Percentiles rank a stretch among this genome's conserved stretches.
Conservation (phyloP, 1,140 invertebrate species). For the Bradysia coprophila region DNA sequence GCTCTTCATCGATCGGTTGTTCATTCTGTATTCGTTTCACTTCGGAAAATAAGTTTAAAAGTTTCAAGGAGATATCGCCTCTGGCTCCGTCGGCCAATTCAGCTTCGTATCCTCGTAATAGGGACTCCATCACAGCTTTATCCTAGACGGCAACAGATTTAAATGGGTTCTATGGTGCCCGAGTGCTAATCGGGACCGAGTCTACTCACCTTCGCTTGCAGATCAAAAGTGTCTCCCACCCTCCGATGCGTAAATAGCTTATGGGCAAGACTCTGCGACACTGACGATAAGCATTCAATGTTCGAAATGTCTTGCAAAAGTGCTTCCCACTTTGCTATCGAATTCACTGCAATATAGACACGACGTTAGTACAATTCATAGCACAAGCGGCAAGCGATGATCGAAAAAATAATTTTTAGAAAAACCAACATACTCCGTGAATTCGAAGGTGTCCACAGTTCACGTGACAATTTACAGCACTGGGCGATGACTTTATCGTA, state of each 20-base stretch:
- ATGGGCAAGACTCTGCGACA: neutral
- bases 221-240: too few species aligned
- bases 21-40: slow-evolving; percentile 1
- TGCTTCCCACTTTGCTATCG: slow-evolving; percentile 3
- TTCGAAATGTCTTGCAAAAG: slow-evolving; percentile 2
- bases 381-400: too few species aligned
- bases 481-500: slow-evolving; percentile 4
- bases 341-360: neutral
- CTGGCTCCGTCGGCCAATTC: slow-evolving; percentile 1
- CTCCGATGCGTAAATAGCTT: slow-evolving; percentile 2
- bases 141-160: neutral
- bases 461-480: neutral
- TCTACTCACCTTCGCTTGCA: too few species aligned
- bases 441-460: slow-evolving; percentile 4
- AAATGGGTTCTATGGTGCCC: neutral
- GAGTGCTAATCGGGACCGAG: neutral
- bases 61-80: neutral
- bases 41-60: slow-evolving; percentile 3
- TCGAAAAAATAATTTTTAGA: slow-evolving; percentile 16
- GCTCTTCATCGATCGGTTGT: neutral
- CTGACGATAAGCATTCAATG: neutral
- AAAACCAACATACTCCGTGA: slow-evolving; percentile 11
- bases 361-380: too few species aligned
- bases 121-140: neutral
- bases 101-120: slow-evolving; percentile 2